Evolutionary conservation across 2,797 vertebrate species (phyloP).

Genomic region (Benthosema pterotum): DNA sequence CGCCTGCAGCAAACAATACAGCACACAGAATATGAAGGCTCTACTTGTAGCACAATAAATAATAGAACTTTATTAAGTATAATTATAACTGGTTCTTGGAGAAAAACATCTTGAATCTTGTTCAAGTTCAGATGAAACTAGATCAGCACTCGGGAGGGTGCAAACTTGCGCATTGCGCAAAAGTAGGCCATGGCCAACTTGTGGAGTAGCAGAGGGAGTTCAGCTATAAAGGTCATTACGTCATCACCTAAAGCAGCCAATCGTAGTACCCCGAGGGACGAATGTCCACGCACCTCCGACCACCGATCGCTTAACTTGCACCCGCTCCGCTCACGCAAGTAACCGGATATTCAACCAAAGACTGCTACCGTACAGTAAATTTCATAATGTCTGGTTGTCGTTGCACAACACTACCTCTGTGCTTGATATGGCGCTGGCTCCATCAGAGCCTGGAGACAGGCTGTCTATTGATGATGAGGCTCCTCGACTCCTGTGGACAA

Average conservation of each 20-base stretch:
- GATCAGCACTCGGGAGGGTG: too few species aligned
- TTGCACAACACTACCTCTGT: slow-evolving; percentile 59
- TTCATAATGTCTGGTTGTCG: not conserved
- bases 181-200: too few species aligned
- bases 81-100: not conserved
- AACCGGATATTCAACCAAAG: not conserved
- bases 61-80: not conserved
- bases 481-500: slow-evolving; percentile 49
- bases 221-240: too few species aligned
- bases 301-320: too few species aligned
- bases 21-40: not conserved
- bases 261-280: too few species aligned
- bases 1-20: slow-evolving; percentile 44
- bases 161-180: too few species aligned
- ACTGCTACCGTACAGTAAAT: not conserved
- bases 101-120: too few species aligned
- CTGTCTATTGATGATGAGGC: slow-evolving; percentile 61
- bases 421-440: slow-evolving; percentile 33
- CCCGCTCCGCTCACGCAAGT: too few species aligned
- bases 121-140: too few species aligned
- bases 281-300: too few species aligned
- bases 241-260: too few species aligned
- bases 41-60: not conserved
- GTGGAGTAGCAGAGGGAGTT: too few species aligned
- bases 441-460: slow-evolving; percentile 63